Conservation (phyloP, 2,797 vertebrate species). For the Bovichtus variegatus region DNA sequence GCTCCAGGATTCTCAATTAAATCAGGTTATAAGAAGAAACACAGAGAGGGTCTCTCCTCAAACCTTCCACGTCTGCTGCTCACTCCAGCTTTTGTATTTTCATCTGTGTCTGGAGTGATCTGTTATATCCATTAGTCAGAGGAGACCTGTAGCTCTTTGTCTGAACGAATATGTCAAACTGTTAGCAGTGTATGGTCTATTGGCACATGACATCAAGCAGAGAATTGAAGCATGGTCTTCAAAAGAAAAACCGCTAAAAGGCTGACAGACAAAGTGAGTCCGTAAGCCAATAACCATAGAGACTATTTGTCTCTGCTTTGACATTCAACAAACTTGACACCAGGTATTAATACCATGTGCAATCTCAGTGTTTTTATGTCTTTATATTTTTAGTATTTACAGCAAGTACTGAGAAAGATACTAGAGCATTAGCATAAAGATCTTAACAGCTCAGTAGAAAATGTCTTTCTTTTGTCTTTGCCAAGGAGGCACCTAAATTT, state of each 20-base stretch:
- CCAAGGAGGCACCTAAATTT: conserved; percentile 8
- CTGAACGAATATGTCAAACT: conserved; percentile 75
- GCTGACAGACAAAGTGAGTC: conserved; percentile 42
- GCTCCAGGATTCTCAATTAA: conserved; percentile 52
- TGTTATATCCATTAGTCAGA: conserved; percentile 80
- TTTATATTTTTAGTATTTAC: conserved; percentile 6
- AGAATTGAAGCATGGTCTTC: conserved; percentile 59
- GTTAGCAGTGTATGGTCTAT: conserved; percentile 62
- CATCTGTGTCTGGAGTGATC: conserved; percentile 61
- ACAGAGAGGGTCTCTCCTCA: conserved; percentile 39
- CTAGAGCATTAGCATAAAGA: conserved; percentile 7
- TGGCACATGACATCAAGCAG: conserved; percentile 59
- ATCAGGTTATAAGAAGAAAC: conserved; percentile 55
- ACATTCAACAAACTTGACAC: conserved; percentile 20
- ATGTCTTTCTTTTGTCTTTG: too few relatives aligned
- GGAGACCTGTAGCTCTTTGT: conserved; percentile 68
- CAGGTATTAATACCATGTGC: conserved; percentile 3
- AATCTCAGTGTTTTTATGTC: neutral
- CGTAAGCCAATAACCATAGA: conserved; percentile 46
- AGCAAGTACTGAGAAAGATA: conserved; percentile 2
- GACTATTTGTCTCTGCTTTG: conserved; percentile 41
- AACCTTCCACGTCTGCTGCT: conserved; percentile 48
- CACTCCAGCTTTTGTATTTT: conserved; percentile 63
- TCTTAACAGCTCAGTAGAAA: conserved; percentile 1
- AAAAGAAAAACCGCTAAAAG: conserved; percentile 61